Conservation (phyloP, 2,888 invertebrate species). For the Leptarthrus brevirostris region DNA sequence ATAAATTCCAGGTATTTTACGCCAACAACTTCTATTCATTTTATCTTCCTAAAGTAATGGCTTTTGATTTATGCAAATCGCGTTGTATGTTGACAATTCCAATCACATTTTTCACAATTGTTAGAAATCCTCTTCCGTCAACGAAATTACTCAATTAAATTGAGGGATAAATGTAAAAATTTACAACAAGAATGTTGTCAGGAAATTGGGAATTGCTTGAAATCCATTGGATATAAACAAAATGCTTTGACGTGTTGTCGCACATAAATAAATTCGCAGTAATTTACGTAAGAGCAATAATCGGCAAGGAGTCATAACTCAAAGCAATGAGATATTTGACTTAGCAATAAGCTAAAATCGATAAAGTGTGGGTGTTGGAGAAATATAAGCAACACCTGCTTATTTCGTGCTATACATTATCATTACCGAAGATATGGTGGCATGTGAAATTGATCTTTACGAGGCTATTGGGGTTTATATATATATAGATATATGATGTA, state of each 20-base stretch:
- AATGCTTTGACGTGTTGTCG: background rate
- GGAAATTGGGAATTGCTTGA: background rate
- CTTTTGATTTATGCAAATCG: conserved; percentile 32
- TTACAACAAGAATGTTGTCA: background rate
- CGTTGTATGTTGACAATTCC: conserved; percentile 21
- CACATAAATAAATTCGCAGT: conserved; percentile 19
- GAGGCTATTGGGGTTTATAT: too few relatives aligned
- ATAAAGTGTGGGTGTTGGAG: background rate
- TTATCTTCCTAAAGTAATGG: conserved; percentile 6
- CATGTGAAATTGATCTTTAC: conserved; percentile 9
- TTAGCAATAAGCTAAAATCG: conserved; percentile 14
- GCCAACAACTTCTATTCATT: background rate
- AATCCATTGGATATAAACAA: background rate
- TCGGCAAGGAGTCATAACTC: conserved; percentile 3
- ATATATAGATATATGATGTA: too few relatives aligned
- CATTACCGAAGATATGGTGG: conserved; percentile 5
- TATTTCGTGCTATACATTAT: background rate
- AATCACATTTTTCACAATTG: conserved; percentile 2
- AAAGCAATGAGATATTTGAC: conserved; percentile 17
- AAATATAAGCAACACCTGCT: conserved; percentile 6
- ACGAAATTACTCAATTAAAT: conserved; percentile 33
- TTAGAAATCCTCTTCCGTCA: background rate
- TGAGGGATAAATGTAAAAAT: background rate
- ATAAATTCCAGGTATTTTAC: too few relatives aligned
- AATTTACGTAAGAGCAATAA: conserved; percentile 14